Conservation (phyloP, 2,113 vertebrate genomes). For the Hippocampus barbouri region DNA sequence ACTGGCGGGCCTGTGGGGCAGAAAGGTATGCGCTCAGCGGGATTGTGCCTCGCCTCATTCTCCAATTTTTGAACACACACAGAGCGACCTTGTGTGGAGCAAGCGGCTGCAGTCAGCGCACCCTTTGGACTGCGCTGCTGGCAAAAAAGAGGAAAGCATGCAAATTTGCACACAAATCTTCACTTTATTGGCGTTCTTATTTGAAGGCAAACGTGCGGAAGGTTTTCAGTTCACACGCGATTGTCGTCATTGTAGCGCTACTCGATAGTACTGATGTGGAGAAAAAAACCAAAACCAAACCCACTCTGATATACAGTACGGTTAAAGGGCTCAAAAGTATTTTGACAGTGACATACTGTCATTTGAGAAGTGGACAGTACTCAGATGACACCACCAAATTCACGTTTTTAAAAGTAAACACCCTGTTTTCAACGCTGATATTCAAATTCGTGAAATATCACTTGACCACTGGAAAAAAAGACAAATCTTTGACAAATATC, state of each 20-base stretch:
- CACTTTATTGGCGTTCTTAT: constrained; percentile 14
- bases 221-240: background rate
- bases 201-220: constrained; percentile 1
- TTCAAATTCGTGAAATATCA: no score
- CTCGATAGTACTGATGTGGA: no score
- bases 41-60: constrained; percentile 68
- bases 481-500: no score
- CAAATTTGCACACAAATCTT: constrained; percentile 15
- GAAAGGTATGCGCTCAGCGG: constrained; percentile 67
- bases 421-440: no score
- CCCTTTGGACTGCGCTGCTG: constrained; percentile 41
- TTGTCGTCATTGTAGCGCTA: no score
- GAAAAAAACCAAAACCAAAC: no score
- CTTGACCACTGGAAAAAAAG: no score
- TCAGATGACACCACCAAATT: no score
- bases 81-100: constrained; percentile 72
- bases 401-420: no score
- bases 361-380: no score
- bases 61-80: constrained; percentile 69
- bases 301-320: no score
- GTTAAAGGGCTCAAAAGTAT: background rate
- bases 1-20: constrained; percentile 52
- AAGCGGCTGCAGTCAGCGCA: constrained; percentile 54
- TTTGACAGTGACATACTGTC: background rate
- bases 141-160: constrained; percentile 25